Evolutionary conservation across 2,888 invertebrate genomes (phyloP).

Genomic region (Petrolisthes manimaculis): DNA sequence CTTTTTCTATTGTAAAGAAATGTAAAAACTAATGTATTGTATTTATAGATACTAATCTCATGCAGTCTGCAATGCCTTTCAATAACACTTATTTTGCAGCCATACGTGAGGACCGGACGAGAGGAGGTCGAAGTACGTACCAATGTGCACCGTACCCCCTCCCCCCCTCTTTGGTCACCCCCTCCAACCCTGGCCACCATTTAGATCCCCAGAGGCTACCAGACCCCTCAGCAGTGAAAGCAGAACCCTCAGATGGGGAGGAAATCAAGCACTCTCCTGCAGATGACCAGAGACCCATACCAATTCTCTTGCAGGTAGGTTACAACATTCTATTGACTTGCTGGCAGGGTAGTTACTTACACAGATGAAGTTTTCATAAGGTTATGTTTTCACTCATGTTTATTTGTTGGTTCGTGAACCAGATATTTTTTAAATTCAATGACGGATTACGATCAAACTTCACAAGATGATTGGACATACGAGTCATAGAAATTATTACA

Average conservation of each 20-base stretch:
- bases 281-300: slow-evolving; percentile 67
- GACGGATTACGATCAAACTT: no score
- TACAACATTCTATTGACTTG: background rate
- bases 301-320: slow-evolving; percentile 66
- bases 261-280: slow-evolving; percentile 61
- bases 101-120: slow-evolving; percentile 92
- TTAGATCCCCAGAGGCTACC: slow-evolving; percentile 47
- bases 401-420: no score
- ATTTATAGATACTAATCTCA: no score
- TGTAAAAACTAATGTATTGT: no score
- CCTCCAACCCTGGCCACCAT: slow-evolving; percentile 41
- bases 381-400: no score
- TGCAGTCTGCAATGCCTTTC: no score
- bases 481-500: no score
- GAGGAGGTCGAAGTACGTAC: slow-evolving; percentile 95
- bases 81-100: slow-evolving; percentile 74
- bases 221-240: slow-evolving; percentile 56
- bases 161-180: slow-evolving; percentile 73
- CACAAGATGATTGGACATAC: no score
- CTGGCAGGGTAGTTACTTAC: no score
- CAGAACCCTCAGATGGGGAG: slow-evolving; percentile 66
- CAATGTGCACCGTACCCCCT: slow-evolving; percentile 89
- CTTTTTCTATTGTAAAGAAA: no score
- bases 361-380: no score
- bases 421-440: no score